Evolutionary conservation across 1,140 invertebrate genomes (phyloP).

Genomic region (Bombus picipes): DNA sequence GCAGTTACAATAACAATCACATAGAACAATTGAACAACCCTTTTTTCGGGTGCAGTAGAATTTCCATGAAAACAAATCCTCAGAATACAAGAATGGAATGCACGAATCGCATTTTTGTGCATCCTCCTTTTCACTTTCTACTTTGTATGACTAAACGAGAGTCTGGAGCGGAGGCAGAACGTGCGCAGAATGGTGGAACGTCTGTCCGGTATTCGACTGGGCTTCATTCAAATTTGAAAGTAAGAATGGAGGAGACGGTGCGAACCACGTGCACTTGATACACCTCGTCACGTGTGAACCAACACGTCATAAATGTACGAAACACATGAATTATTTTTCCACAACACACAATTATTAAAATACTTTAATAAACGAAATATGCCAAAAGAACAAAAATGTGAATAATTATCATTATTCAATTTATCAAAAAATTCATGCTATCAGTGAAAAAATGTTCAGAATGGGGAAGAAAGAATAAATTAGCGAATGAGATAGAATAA

Average conservation of each 20-base stretch:
- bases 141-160: slow-evolving; percentile 10
- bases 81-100: not conserved
- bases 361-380: not conserved
- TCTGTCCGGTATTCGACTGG: slow-evolving; percentile 2
- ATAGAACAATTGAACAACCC: not conserved
- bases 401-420: not conserved
- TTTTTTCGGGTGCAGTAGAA: not conserved
- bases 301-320: not conserved
- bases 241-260: slow-evolving; percentile 17
- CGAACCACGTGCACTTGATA: not conserved
- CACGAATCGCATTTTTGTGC: slow-evolving; percentile 7
- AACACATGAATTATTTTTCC: not conserved
- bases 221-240: slow-evolving; percentile 43
- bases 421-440: not conserved
- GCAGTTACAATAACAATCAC: not conserved
- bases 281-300: slow-evolving; percentile 5
- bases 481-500: not conserved
- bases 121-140: slow-evolving; percentile 39
- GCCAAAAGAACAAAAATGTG: not conserved
- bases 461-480: not conserved
- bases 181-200: slow-evolving; percentile 20
- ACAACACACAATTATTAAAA: not conserved
- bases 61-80: no score
- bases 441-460: rapidly evolving
- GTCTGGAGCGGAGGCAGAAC: slow-evolving; percentile 22